Evolutionary conservation across 1,140 invertebrate genomes (phyloP), one percentile per base, ranked within the genome.

Genomic region (Oscheius sp.): DNA sequence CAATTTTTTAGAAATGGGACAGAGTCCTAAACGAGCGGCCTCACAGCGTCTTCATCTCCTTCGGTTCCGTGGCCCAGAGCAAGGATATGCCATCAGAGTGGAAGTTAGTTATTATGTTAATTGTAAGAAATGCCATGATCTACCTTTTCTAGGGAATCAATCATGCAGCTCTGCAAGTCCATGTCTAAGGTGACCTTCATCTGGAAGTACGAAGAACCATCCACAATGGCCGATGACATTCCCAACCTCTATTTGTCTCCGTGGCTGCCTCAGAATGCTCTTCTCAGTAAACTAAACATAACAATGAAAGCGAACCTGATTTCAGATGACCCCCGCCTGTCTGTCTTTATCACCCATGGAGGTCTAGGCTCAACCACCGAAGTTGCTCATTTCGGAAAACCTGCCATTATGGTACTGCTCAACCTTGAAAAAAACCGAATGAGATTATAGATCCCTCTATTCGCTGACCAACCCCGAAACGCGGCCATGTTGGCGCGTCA

Each of bases 281-380:
- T 77, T 13, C 31, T 77, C 4, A 67, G 73, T 74, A 31, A 74
- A 31, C 31, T n/a, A 23, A 29, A 29, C 18, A 7, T n/a, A n/a
- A n/a, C n/a, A n/a, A n/a, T n/a, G n/a, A n/a, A n/a, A n/a, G n/a
- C n/a, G n/a, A n/a, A n/a, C n/a, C n/a, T n/a, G n/a, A n/a, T n/a
- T n/a, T 59, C 72, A 69, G 79, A 66, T 36, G 79, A 80, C 64
- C 68, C 75, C 26, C 74, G 77, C 28, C 61, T 77, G 13, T 35
- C 69, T 28, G 18, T 75, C 1, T 80, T 80, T 62, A 69, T 80
- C 42, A 81, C 79, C 13, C 79, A 80, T 59, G 77, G 75, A 42
- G 79, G 79, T 29, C 70, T 76, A 52, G 79, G 77, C 42, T 67
- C 76, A 20, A 68, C 67, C 18, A 66, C 65, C 15, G 79, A 80